These are phyloP conservation scores for Sminthurides aquaticus DNA, from an alignment of 2,888 invertebrate species.

Conservation along the genomic window DNA sequence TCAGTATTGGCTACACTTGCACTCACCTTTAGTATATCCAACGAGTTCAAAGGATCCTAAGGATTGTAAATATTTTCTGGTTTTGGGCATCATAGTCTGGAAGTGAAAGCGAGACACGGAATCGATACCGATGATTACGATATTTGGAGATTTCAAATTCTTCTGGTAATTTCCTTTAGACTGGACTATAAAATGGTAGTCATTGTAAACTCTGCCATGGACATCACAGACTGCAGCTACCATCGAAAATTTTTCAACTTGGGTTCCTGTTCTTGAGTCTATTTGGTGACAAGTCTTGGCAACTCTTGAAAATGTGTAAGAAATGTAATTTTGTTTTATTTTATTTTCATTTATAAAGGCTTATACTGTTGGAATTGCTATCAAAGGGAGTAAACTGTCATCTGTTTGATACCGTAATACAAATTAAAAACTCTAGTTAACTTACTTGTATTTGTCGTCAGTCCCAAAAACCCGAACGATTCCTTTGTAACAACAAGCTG, in stretches of 20 bases:
- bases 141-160: conserved; percentile 35
- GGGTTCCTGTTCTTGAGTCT: not conserved
- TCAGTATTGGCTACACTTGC: too few species aligned
- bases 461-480: not conserved
- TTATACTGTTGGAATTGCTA: too few species aligned
- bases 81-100: conserved; percentile 46
- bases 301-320: too few species aligned
- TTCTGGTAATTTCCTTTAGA: not conserved
- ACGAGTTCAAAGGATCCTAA: conserved; percentile 45
- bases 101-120: conserved; percentile 47
- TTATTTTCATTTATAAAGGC: too few species aligned
- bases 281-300: conserved; percentile 3
- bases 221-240: conserved; percentile 11
- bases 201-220: conserved; percentile 10
- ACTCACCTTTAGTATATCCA: conserved; percentile 45
- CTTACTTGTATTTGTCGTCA: conserved; percentile 9
- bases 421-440: too few species aligned
- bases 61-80: conserved; percentile 43
- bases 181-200: conserved; percentile 13
- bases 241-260: not conserved
- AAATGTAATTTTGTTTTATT: too few species aligned
- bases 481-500: conserved; percentile 18
- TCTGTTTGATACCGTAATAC: too few species aligned
- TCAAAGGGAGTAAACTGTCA: too few species aligned
- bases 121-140: conserved; percentile 47